phyloP scores from a whole-genome alignment of 2,888 invertebrate species.

The Xylota sylvarum region DNA sequence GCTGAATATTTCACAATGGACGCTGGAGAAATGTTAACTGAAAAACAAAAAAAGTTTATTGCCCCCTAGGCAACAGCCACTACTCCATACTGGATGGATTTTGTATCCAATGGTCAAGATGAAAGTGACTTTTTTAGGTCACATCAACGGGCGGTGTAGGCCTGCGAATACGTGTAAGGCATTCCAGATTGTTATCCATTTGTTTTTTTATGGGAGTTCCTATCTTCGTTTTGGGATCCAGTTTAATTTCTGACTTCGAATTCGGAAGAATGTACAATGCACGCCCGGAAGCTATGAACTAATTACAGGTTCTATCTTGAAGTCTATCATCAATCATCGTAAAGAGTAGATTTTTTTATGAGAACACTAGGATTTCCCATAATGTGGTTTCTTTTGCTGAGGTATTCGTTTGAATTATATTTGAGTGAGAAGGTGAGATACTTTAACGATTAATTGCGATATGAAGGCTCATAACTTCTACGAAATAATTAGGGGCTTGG shows the following conservation, averaged over 20 bases:
- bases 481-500: no score
- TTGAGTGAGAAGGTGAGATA: no score
- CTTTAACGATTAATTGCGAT: background rate
- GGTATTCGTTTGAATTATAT: no score
- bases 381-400: background rate
- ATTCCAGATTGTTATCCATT: background rate
- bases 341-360: constrained; percentile 2
- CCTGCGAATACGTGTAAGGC: constrained; percentile 27
- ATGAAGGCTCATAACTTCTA: background rate
- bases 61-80: constrained; percentile 45
- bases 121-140: constrained; percentile 76
- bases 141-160: constrained; percentile 49
- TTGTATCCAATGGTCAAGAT: constrained; percentile 56
- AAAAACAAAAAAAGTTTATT: constrained; percentile 46
- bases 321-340: constrained; percentile 1
- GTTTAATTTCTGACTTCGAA: background rate
- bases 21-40: constrained; percentile 34
- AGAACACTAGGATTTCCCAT: background rate
- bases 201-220: constrained; percentile 1
- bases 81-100: background rate
- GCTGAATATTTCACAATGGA: constrained; percentile 59
- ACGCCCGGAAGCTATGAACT: constrained; percentile 23
- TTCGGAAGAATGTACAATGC: background rate
- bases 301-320: background rate
- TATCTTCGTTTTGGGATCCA: background rate